Evolutionary conservation across 2,113 vertebrate genomes (phyloP), one percentile per base, ranked within the genome.

Genomic region (Piprites chloris): DNA sequence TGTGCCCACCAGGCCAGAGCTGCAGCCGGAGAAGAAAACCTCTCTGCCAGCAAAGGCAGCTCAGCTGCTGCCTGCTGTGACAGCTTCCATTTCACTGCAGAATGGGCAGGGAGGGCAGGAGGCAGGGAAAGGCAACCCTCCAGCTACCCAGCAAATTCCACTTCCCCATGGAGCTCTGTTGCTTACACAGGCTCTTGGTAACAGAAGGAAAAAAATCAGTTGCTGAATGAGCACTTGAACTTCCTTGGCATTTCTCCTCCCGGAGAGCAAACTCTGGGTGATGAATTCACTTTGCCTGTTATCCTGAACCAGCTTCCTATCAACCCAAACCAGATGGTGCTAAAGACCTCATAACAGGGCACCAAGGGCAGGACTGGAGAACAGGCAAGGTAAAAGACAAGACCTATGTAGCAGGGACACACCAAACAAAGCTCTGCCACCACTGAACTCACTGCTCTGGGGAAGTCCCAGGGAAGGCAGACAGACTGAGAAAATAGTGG

Each of bases 21-120:
- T 58, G 49, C 67, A 83, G 92, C 76, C 92, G 41, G 52, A 91
- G 90, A 73, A 91, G 46, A 44, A 85, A 85, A 76, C 3, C 23
- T 39, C 68, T 69, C 77, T 85, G 62, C 65, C 67, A 91, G 49
- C 37, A 73, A 56, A 89, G 50, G 44, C 91, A 92, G 91, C 20
- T 77, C 86, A 85, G 91, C 32, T 0, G 0, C 63, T 44, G 86
- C 65, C 80, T 94, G 74, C 91, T 87, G 87, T 79, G 86, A 88
- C 46, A 89, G 44, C 76, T 95, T 95, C 73, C 72, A 80, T 61
- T 90, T 93, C 56, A 88, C 68, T 93, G 85, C 65, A 78, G 76
- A 93, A 90, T 0, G 1, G 87, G 52, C n/a, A 42, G 37, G 13
- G 53, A 89, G 72, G 66, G 66, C 74, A 86, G 27, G 22, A 87